phyloP scores from a whole-genome alignment of 2,888 invertebrate species.

The Harpalus rufipes region DNA sequence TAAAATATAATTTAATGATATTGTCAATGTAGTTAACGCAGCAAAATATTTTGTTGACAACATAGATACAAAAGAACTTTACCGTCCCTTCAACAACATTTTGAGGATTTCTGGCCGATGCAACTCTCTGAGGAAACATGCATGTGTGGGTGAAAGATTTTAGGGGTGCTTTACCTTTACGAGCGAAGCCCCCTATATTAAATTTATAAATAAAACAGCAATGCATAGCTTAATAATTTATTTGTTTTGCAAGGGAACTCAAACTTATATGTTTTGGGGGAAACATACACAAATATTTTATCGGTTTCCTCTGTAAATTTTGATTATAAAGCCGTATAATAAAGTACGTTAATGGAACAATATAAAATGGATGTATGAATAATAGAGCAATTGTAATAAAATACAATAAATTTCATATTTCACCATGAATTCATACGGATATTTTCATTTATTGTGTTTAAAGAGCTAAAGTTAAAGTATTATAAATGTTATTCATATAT shows the following conservation, averaged over 20 bases:
- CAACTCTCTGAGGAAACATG: conserved; percentile 32
- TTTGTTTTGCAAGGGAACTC: conserved; percentile 7
- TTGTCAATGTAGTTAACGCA: too few relatives aligned
- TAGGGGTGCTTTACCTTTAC: conserved; percentile 61
- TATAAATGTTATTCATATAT: conserved; percentile 1
- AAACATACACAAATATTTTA: conserved; percentile 39
- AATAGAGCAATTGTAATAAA: conserved; percentile 17
- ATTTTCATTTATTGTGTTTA: neutral
- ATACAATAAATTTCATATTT: conserved; percentile 20
- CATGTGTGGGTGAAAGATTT: conserved; percentile 56
- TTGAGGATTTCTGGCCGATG: conserved; percentile 1
- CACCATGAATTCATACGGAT: neutral
- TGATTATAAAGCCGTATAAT: conserved; percentile 31
- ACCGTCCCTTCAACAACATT: neutral
- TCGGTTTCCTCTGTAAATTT: conserved; percentile 36
- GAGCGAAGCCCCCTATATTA: conserved; percentile 51
- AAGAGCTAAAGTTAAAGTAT: neutral
- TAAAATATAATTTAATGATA: too few relatives aligned
- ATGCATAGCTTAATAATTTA: conserved; percentile 47
- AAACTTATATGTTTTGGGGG: conserved; percentile 39
- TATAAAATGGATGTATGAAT: conserved; percentile 30
- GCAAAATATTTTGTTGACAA: too few relatives aligned
- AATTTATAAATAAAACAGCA: conserved; percentile 63
- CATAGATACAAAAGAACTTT: too few relatives aligned
- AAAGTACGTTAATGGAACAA: conserved; percentile 30